Conservation (phyloP, 92 coral and sea anemone genomes). For the Epizoanthus scotinus region DNA sequence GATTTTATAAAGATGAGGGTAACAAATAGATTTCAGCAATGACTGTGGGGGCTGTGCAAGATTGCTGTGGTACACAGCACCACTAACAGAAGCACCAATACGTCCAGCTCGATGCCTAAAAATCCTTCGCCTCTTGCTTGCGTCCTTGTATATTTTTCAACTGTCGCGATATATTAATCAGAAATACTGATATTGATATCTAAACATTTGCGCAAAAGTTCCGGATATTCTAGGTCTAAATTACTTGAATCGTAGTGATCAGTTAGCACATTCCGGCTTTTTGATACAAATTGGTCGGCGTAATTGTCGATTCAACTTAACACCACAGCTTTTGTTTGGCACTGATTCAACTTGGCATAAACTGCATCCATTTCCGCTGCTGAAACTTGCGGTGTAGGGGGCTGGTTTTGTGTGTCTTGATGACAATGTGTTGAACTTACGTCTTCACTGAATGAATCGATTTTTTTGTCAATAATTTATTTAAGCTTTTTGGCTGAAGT, state of each 20-base stretch:
- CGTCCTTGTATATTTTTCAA: constrained; percentile 47
- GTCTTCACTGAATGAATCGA: not conserved
- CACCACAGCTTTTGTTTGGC: constrained; percentile 25
- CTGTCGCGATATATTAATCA: constrained; percentile 20
- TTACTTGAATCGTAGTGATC: constrained; percentile 32
- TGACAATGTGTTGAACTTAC: constrained; percentile 1
- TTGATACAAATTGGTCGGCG: constrained; percentile 14
- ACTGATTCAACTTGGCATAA: constrained; percentile 16
- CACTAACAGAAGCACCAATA: constrained; percentile 60
- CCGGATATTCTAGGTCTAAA: constrained; percentile 50
- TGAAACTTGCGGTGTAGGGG: constrained; percentile 19
- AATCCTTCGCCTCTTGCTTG: constrained; percentile 49
- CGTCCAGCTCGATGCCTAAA: constrained; percentile 64
- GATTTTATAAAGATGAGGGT: constrained; percentile 52
- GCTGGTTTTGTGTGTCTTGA: constrained; percentile 6
- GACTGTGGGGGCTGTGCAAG: constrained; percentile 58
- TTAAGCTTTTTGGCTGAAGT: constrained; percentile 44
- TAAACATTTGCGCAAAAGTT: constrained; percentile 42
- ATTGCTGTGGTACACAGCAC: constrained; percentile 46
- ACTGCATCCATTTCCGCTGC: constrained; percentile 14
- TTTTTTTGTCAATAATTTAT: constrained; percentile 19
- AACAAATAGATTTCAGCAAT: constrained; percentile 54
- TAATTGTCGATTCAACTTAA: not conserved
- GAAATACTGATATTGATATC: constrained; percentile 24
- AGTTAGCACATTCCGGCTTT: constrained; percentile 1